Conservation (phyloP, 2,113 vertebrate genomes). For the Bubo scandiacus region DNA sequence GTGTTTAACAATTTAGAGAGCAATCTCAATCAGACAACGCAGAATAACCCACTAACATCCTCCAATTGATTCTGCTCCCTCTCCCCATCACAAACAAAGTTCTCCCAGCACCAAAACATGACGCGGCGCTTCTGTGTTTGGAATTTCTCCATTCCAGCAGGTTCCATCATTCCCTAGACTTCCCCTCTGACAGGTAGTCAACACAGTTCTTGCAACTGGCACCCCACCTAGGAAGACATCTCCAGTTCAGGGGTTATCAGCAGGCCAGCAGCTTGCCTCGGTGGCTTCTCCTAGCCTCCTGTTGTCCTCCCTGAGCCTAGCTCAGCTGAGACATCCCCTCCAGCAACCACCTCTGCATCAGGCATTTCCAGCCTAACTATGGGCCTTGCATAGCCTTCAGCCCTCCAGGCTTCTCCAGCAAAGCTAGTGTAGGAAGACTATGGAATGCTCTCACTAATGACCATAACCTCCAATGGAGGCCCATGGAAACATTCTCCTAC, state of each 20-base stretch:
- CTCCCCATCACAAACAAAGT: background rate
- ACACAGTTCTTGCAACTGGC: background rate
- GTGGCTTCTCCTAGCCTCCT: background rate
- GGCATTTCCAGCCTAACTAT: background rate
- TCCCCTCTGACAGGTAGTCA: background rate
- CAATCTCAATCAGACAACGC: background rate
- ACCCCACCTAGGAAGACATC: background rate
- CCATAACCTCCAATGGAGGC: background rate
- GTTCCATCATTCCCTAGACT: background rate
- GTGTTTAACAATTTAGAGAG: background rate
- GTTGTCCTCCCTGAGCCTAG: background rate
- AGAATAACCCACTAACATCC: background rate
- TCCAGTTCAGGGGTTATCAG: background rate
- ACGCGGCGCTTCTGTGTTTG: accelerated
- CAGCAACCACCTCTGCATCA: background rate
- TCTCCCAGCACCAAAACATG: background rate
- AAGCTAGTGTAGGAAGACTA: background rate
- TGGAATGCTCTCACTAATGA: background rate
- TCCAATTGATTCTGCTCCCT: background rate
- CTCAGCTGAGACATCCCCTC: background rate
- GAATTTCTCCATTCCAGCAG: background rate
- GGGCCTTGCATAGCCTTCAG: background rate
- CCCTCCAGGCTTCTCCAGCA: background rate
- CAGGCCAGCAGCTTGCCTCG: background rate
- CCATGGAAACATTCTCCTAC: background rate